A percentile compares a stretch with the other conserved stretches of the same genome.
Conservation (phyloP, 1,140 invertebrate species). For the Ceratosolen fusciceps region DNA sequence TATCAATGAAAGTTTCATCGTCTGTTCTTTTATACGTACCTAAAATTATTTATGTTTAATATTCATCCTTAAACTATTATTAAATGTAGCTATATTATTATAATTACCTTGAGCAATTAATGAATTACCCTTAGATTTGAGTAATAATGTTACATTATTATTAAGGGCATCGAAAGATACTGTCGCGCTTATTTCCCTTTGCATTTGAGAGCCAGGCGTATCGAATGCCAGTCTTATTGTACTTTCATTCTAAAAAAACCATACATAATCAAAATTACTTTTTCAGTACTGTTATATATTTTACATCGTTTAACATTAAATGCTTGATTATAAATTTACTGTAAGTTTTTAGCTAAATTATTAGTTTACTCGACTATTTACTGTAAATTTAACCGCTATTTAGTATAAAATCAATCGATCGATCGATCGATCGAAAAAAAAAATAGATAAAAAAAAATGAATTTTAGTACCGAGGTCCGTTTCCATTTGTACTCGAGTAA, state of each 20-base stretch:
- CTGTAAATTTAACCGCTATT: neutral
- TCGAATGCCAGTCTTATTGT: conserved; percentile 76
- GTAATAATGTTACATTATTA: conserved; percentile 74
- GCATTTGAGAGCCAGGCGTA: conserved; percentile 76
- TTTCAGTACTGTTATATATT: neutral
- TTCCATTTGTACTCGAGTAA: conserved; percentile 82
- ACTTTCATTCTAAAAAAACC: conserved; percentile 71
- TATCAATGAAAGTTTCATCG: conserved; percentile 76
- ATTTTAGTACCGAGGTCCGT: conserved; percentile 65
- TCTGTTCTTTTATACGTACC: conserved; percentile 78
- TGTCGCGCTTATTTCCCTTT: conserved; percentile 74
- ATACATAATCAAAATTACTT: neutral
- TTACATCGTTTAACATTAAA: neutral
- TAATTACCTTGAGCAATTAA: conserved; percentile 73
- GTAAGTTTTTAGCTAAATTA: neutral
- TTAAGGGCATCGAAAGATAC: conserved; percentile 73
- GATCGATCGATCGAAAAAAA: too few relatives aligned
- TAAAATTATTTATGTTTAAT: conserved; percentile 50
- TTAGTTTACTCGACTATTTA: too few relatives aligned
- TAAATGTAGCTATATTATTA: neutral
- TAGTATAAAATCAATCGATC: neutral
- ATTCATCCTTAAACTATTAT: neutral
- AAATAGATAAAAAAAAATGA: too few relatives aligned
- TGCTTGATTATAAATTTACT: neutral
- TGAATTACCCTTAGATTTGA: conserved; percentile 76